A percentile compares a stretch with the other conserved stretches of the same genome.
These are phyloP conservation scores for Mesorhabditis belari DNA, from an alignment of 2,888 invertebrate genomes.

Conservation along the genomic window DNA sequence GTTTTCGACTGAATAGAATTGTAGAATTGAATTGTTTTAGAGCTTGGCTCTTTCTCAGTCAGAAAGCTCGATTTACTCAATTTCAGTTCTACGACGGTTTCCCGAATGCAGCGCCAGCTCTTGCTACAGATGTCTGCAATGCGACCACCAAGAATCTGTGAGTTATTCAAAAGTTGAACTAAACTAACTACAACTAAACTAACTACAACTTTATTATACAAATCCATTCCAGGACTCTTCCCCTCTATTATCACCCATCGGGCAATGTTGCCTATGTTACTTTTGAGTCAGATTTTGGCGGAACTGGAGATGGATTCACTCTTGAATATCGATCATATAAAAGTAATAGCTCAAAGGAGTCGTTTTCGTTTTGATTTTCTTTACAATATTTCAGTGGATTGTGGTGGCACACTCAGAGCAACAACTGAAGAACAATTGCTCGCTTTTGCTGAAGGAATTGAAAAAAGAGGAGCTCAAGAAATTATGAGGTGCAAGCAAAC, in stretches of 20 bases:
- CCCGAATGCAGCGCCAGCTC: conserved; percentile 32
- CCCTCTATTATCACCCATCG: neutral
- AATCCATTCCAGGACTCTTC: neutral
- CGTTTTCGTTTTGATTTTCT: neutral
- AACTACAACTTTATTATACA: no score
- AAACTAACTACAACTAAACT: no score
- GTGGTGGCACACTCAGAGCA: conserved; percentile 33
- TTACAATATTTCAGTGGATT: conserved; percentile 17
- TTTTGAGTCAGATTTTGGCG: conserved; percentile 39
- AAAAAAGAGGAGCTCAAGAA: neutral
- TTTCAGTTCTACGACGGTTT: conserved; percentile 47
- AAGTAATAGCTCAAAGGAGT: neutral
- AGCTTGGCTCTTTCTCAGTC: neutral
- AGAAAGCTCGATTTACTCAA: neutral
- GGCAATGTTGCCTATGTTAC: conserved; percentile 28
- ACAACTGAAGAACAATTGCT: conserved; percentile 4
- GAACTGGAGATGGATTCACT: conserved; percentile 36
- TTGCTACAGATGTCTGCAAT: conserved; percentile 27
- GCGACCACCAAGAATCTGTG: neutral
- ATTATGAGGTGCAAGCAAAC: neutral
- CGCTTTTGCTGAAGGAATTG: neutral
- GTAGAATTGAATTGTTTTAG: no score
- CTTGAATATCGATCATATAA: conserved; percentile 17
- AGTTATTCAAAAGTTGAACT: neutral
- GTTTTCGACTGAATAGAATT: neutral